Percentiles rank a stretch among this genome's conserved stretches.
Conservation (phyloP, 2,113 vertebrate species). For the Chrysochloris asiatica region DNA sequence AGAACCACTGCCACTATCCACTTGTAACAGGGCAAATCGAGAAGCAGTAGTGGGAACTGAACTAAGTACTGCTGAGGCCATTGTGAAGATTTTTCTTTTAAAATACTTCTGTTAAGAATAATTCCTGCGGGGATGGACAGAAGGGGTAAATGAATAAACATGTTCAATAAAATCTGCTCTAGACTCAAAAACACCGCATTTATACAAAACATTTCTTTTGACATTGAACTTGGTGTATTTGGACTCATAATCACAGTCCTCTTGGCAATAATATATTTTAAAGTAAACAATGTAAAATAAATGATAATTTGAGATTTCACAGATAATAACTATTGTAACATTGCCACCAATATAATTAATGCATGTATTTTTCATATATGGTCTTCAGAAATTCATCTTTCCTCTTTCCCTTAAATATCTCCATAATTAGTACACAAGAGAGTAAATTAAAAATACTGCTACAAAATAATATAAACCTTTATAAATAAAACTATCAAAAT, state of each 20-base stretch:
- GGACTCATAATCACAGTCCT: no score
- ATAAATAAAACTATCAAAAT: no score
- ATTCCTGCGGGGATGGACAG: conserved; percentile 46
- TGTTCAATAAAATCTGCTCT: conserved; percentile 9
- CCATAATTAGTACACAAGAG: not conserved
- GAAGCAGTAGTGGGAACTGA: conserved; percentile 94
- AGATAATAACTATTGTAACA: not conserved
- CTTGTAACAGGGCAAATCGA: conserved; percentile 94
- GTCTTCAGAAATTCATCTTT: not conserved
- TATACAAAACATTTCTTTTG: not conserved
- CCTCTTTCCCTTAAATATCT: conserved; percentile 12
- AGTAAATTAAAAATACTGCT: no score
- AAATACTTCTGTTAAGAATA: conserved; percentile 53
- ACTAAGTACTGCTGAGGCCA: conserved; percentile 91
- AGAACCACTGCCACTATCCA: conserved; percentile 92
- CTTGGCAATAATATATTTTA: conserved; percentile 44
- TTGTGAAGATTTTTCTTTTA: conserved; percentile 70
- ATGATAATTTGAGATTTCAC: conserved; percentile 25
- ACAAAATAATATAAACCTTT: no score
- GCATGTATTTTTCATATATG: conserved; percentile 14
- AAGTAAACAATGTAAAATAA: conserved; percentile 36
- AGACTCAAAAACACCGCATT: not conserved
- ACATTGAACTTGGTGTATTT: not conserved
- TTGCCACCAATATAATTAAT: not conserved
- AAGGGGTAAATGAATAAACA: conserved; percentile 25